Evolutionary conservation across 2,113 vertebrate species (phyloP), one percentile per base, ranked within the genome.

Genomic region (Peromyscus polionotus): DNA sequence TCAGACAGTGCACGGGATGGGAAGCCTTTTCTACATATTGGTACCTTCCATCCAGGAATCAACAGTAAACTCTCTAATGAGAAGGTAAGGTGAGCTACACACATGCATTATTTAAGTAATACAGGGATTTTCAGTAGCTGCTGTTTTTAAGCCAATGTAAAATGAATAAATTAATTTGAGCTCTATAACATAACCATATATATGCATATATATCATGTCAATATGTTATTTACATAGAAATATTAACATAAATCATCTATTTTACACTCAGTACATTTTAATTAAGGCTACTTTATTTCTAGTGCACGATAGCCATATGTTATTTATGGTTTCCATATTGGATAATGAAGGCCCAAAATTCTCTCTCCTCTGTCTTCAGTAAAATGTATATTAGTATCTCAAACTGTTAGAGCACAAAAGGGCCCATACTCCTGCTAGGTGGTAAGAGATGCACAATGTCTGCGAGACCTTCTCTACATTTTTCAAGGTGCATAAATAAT

Each of bases 221-320:
- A 57, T 19, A 70, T 87, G 4, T 42, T 94, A 93, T 94, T 31
- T 80, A 89, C 2, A 81, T 39, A 85, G 10, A 95, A 73, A 88
- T 86, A 73, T 42, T 83, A 75, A 90, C 22, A 73, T 39, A 42
- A 79, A 20, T 70, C 65, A 4, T 31, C 3, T 45, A 54, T 90
- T 95, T 93, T 67, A 85, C 0, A 80, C 2, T 54, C 17, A 79
- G 4, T 16, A 79, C 17, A 83, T 93, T 83, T 88, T 57, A 86
- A 36, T 85, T 67, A 36, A 87, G 76, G 61, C 10, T 45, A 28
- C 19, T 95, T 22, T 7, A 51, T 84, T 93, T 85, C 45, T 61
- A 91, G 12, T 63, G 6, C 3, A 86, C 36, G 31, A 22, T 3
- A 76, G 4, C 33, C 13, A 20, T 19, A 3, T 17, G 0, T 36